Evolutionary conservation across 2,113 vertebrate species (phyloP), one percentile per base, ranked within the genome.

Genomic region (Hydrolagus affinis): DNA sequence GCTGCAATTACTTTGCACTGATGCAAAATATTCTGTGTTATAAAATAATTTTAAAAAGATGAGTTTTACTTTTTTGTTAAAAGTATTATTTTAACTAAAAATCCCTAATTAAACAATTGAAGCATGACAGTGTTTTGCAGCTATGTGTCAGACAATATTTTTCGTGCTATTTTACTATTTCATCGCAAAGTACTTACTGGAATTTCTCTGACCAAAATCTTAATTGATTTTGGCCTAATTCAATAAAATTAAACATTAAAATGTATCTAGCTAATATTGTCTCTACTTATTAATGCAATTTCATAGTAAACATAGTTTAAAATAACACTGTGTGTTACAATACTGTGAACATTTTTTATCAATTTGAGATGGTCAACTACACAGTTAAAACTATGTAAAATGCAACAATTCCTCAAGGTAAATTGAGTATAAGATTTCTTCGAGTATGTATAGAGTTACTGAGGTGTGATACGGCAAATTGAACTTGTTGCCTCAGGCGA

Each of bases 311-410:
- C 57, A 64, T 4, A 1, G 57, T 62, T 77, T 77, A 1, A 80
- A 44, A 44, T 44, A 44, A 44, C 44, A 44, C 6, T 44, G 1
- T 44, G 44, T 44, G 44, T 89, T 86, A 89, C 88, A 92, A 89
- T 89, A 91, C 92, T 89, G 88, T 88, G 91, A 93, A 94, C 94
- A 95, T 92, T 93, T 95, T 44, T 94, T 95, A 95, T 95, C 94
- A 95, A 94, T 94, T 94, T 93, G 92, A 95, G 90, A 93, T 93
- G 93, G 93, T 92, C 93, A 94, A 94, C 92, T 94, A 93, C 92
- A 94, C 92, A 90, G 91, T 92, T 95, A 95, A 95, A 95, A 91
- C 92, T 91, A 95, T 94, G 94, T 95, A 94, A 95, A 95, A 95
- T 92, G 94, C 95, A 95, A 95, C 95, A 95, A 95, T 95, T 95